A percentile compares a stretch with the other conserved stretches of the same genome.
Evolutionary conservation across 2,888 invertebrate species (phyloP).

Genomic region (Heteromyza rotundicornis): DNA sequence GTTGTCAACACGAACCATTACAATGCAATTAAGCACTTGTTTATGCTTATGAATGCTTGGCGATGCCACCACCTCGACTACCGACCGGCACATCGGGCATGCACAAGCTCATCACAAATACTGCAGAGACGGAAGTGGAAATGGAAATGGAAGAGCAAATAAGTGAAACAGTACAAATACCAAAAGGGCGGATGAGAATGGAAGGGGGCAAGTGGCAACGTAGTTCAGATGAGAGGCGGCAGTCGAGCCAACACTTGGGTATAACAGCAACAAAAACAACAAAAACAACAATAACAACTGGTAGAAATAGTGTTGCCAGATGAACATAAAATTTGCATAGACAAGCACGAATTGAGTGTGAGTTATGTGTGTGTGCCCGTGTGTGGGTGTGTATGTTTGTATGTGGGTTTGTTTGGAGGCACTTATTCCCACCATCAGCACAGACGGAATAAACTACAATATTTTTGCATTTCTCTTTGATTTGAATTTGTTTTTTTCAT

Average conservation of each 20-base stretch:
- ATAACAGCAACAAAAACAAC: slow-evolving; percentile 3
- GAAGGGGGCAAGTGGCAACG: not conserved
- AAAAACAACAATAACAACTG: not conserved
- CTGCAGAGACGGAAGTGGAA: too few relatives aligned
- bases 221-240: not conserved
- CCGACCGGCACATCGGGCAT: not conserved
- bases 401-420: not conserved
- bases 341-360: slow-evolving; percentile 1
- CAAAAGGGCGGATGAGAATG: too few relatives aligned
- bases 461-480: too few relatives aligned
- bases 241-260: too few relatives aligned
- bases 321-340: slow-evolving; percentile 11
- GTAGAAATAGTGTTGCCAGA: not conserved
- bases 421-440: too few relatives aligned
- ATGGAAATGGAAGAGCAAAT: too few relatives aligned
- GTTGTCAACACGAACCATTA: slow-evolving; percentile 48
- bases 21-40: slow-evolving; percentile 48
- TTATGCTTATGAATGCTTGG: slow-evolving; percentile 35
- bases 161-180: not conserved
- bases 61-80: slow-evolving; percentile 20
- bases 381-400: too few relatives aligned
- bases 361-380: too few relatives aligned
- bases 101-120: too few relatives aligned
- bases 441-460: too few relatives aligned
- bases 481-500: too few relatives aligned